Evolutionary conservation across 2,113 vertebrate genomes (phyloP).

Genomic region (Caloenas nicobarica): DNA sequence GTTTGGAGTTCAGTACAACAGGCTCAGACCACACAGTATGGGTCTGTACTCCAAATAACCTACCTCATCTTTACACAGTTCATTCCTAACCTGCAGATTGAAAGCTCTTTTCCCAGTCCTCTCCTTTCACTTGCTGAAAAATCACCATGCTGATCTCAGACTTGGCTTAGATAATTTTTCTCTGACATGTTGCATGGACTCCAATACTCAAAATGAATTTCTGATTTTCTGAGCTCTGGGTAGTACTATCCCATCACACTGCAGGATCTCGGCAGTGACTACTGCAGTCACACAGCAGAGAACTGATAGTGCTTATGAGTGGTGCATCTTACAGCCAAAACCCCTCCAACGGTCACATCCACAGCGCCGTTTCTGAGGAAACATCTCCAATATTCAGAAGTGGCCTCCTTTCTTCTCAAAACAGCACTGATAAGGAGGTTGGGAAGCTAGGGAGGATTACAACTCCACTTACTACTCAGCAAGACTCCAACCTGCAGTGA

Average conservation of each 20-base stretch:
- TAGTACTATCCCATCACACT: background rate
- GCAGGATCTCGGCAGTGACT: background rate
- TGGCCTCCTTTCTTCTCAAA: background rate
- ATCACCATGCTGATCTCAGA: background rate
- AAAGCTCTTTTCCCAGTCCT: background rate
- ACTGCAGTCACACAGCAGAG: background rate
- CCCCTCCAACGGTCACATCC: background rate
- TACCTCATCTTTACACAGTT: background rate
- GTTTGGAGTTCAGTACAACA: background rate
- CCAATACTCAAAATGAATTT: background rate
- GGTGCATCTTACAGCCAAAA: background rate
- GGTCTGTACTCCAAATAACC: constrained; percentile 21
- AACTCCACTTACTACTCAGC: background rate
- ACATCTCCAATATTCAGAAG: background rate
- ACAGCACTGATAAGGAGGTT: background rate
- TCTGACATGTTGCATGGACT: background rate
- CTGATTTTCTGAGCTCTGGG: background rate
- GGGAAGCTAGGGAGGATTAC: background rate
- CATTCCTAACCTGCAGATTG: background rate
- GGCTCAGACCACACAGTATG: constrained; percentile 16
- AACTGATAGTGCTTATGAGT: background rate
- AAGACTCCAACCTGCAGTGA: background rate
- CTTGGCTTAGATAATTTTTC: background rate
- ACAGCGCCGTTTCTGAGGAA: background rate
- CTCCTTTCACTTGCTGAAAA: background rate